Evolutionary conservation across 2,888 invertebrate species (phyloP).

Genomic region (Sinodicranocentrus sp.): DNA sequence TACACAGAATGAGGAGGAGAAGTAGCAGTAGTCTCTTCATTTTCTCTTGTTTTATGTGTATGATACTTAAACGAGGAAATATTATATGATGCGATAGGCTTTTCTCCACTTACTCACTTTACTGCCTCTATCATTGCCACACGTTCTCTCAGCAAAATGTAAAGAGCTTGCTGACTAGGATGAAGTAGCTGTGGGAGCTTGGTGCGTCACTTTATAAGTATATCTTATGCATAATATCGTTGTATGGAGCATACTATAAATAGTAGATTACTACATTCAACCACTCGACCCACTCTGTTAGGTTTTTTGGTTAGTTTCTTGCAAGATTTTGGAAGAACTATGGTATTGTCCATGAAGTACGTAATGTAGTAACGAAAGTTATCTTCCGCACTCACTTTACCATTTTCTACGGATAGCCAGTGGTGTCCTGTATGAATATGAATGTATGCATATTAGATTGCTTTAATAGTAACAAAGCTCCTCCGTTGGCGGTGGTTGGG

Average conservation of each 20-base stretch:
- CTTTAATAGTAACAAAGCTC: no score
- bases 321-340: conserved; percentile 19
- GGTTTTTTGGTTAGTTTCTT: background rate
- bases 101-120: conserved; percentile 67
- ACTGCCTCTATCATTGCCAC: conserved; percentile 43
- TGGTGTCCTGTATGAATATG: no score
- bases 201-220: conserved; percentile 38
- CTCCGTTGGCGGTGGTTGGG: background rate
- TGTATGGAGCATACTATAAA: conserved; percentile 9
- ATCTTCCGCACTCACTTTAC: no score
- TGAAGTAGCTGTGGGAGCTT: conserved; percentile 61
- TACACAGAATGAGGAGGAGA: conserved; percentile 52
- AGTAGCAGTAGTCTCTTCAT: conserved; percentile 46
- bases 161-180: conserved; percentile 68
- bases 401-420: no score
- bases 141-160: conserved; percentile 60
- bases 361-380: no score
- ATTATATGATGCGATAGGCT: conserved; percentile 62
- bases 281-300: no score
- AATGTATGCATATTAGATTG: no score
- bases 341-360: no score
- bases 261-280: background rate
- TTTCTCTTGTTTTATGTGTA: conserved; percentile 57
- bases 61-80: conserved; percentile 57
- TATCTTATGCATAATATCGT: conserved; percentile 1